phyloP scores from a whole-genome alignment of 2,113 vertebrate genomes.

The Dolichotis patagonum region DNA sequence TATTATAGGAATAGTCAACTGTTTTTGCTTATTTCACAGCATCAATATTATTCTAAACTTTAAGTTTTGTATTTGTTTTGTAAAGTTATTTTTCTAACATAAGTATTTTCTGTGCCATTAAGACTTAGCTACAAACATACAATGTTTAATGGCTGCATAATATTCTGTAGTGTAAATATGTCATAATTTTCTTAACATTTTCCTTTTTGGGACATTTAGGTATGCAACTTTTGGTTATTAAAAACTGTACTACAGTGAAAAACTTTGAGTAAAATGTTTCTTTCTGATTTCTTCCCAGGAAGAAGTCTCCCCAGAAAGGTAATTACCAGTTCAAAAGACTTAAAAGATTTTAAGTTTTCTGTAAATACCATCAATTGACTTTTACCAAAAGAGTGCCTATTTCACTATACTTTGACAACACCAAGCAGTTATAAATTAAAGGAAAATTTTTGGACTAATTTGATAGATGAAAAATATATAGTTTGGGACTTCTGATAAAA shows the following conservation, averaged over 20 bases:
- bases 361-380: not conserved
- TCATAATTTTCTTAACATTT: conserved; percentile 53
- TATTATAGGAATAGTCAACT: not conserved
- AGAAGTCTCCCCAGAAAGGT: not conserved
- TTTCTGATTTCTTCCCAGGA: conserved; percentile 3
- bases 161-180: not conserved
- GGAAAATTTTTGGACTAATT: not conserved
- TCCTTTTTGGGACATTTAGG: not conserved
- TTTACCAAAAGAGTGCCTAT: not conserved
- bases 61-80: not conserved
- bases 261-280: conserved; percentile 36
- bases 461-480: not conserved
- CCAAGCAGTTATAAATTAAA: not conserved
- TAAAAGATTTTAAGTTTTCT: not conserved
- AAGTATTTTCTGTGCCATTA: not conserved
- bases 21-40: not conserved
- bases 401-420: not conserved
- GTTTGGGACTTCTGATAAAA: not conserved
- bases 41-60: conserved; percentile 38
- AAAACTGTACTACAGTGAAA: not conserved
- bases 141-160: not conserved
- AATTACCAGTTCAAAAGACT: conserved; percentile 26
- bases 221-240: conserved; percentile 16
- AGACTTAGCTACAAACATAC: not conserved
- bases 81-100: not conserved